phyloP scores from a whole-genome alignment of 2,888 invertebrate species.

The Dynastes tityus region DNA sequence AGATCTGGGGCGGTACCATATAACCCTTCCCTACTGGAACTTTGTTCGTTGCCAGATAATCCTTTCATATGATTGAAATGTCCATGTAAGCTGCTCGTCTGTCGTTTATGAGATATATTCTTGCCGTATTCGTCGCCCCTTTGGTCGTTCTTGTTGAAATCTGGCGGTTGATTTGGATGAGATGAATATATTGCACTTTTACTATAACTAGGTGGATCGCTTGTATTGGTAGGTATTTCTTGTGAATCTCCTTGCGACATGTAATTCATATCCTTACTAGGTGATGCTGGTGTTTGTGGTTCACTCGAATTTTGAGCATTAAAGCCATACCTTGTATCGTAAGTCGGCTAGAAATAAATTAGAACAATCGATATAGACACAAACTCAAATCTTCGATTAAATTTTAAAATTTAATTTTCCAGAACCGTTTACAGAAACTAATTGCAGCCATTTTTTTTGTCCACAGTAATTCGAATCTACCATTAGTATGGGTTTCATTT shows the following conservation, averaged over 20 bases:
- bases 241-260: conserved; percentile 63
- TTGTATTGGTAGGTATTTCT: conserved; percentile 63
- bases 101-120: conserved; percentile 66
- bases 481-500: too few relatives aligned
- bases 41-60: conserved; percentile 65
- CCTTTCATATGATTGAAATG: conserved; percentile 65
- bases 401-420: too few relatives aligned
- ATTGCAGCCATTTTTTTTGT: too few relatives aligned
- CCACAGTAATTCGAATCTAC: too few relatives aligned
- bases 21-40: conserved; percentile 65
- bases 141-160: conserved; percentile 59
- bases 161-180: conserved; percentile 50
- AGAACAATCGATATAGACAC: background rate
- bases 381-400: too few relatives aligned
- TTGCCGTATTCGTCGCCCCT: conserved; percentile 59
- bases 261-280: conserved; percentile 65
- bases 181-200: conserved; percentile 46
- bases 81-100: conserved; percentile 67
- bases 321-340: conserved; percentile 69
- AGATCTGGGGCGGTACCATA: conserved; percentile 80
- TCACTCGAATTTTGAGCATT: conserved; percentile 57
- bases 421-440: too few relatives aligned
- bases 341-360: conserved; percentile 64
- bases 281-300: conserved; percentile 60
- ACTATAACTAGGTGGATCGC: conserved; percentile 60